Evolutionary conservation across 1,140 invertebrate species (phyloP), one percentile per base, ranked within the genome.

Genomic region (Bombus polaris): DNA sequence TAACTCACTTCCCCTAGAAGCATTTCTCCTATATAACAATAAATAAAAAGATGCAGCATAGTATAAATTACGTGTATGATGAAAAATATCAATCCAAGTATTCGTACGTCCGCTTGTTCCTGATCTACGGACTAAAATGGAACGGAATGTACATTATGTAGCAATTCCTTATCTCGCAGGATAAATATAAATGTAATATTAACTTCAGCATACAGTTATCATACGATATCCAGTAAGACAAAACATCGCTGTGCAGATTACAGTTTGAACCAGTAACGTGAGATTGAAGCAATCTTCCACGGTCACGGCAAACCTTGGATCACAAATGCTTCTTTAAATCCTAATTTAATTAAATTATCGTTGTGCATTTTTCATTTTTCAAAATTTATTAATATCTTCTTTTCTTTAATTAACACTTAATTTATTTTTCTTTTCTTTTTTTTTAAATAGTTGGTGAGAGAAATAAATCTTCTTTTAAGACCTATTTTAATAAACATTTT

Each of bases 221-320:
- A 93, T 78, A 13, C 85, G 83, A 76, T 90, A 93, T n/a, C 87
- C 89, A 57, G 90, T 92, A 32, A 93, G 57, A 72, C 92, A 93
- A 42, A 93, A 81, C 59, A 82, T 87, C 4, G 87, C 13, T 1
- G 90, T 87, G 44, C 81, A 86, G 22, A 85, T 81, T 37, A 92
- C 3, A 32, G 89, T 85, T 74, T 93, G 91, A 3, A 85, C 44
- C 1, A 93, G 77, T 32, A 92, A 83, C 42, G 87, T 90, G 1
- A 88, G 5, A 71, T 92, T 92, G 75, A 93, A 93, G 73, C 94
- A 95, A 8, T 85, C 68, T 90, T 96, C 95, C 44, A 96, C 90
- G 8, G 93, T 81, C 5, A 71, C 78, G 0, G 93, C 92, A 0
- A 94, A 91, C 10, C 93, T 89, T 92, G 89, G 92, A 22, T 53